These are phyloP conservation scores for Proterorhinus semilunaris DNA, from an alignment of 2,113 vertebrate species.

Conservation along the genomic window DNA sequence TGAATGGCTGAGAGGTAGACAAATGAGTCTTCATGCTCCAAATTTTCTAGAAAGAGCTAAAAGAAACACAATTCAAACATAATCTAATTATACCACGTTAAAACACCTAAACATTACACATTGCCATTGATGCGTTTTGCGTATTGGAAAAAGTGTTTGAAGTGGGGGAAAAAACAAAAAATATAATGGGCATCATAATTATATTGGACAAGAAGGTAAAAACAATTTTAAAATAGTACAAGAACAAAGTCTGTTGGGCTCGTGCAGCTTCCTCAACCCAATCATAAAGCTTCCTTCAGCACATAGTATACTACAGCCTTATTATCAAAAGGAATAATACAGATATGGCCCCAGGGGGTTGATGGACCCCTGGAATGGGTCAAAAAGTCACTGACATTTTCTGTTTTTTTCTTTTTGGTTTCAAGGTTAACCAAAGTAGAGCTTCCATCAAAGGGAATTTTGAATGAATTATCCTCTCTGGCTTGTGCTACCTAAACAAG, in stretches of 20 bases:
- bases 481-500: constrained; percentile 54
- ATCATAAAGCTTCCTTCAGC: constrained; percentile 7
- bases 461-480: constrained; percentile 43
- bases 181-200: too few relatives aligned
- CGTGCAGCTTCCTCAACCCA: neutral
- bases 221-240: neutral
- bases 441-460: constrained; percentile 61
- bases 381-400: constrained; percentile 4
- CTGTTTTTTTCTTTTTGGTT: neutral
- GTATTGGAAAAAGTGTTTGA: neutral
- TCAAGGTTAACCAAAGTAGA: constrained; percentile 16
- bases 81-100: neutral
- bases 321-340: constrained; percentile 53
- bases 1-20: constrained; percentile 98
- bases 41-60: constrained; percentile 90
- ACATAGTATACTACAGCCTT: constrained; percentile 1
- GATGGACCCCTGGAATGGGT: neutral
- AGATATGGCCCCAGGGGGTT: constrained; percentile 5
- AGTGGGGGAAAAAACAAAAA: neutral
- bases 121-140: too few relatives aligned
- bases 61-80: constrained; percentile 28
- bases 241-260: too few relatives aligned
- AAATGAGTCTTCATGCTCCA: constrained; percentile 91
- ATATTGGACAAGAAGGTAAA: neutral
- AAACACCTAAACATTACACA: too few relatives aligned